Conservation (phyloP, 1,140 invertebrate genomes). For the Schmidtea mediterranea region DNA sequence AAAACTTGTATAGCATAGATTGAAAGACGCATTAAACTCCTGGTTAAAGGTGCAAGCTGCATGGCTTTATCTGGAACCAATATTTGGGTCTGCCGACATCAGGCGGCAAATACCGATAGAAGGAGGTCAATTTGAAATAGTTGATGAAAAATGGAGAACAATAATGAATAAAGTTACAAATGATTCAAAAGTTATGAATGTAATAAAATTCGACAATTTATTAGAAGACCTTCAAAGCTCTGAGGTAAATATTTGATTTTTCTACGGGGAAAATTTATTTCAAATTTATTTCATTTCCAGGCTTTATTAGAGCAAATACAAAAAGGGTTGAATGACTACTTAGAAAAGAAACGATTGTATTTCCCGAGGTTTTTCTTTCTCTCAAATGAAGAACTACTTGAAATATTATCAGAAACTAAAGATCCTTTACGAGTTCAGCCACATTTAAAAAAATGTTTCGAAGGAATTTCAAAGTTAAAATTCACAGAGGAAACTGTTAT, state of each 20-base stretch:
- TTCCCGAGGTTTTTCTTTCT: conserved; percentile 27
- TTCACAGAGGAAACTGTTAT: conserved; percentile 44
- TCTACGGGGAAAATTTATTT: conserved; percentile 5
- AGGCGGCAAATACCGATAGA: conserved; percentile 26
- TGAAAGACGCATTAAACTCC: conserved; percentile 28
- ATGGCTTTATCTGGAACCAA: conserved; percentile 28
- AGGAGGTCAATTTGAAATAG: conserved; percentile 26
- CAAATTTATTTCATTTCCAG: conserved; percentile 20
- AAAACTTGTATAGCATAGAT: conserved; percentile 22
- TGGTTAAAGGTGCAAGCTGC: conserved; percentile 31
- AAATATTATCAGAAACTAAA: conserved; percentile 27
- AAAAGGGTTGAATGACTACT: conserved; percentile 24
- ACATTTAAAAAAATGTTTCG: conserved; percentile 28
- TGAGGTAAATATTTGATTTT: conserved; percentile 13
- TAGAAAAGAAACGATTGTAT: conserved; percentile 26
- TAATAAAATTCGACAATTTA: conserved; percentile 22
- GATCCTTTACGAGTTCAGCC: conserved; percentile 30
- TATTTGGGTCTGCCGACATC: conserved; percentile 27
- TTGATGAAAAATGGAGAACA: conserved; percentile 20
- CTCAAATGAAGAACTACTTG: conserved; percentile 36
- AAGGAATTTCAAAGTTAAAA: conserved; percentile 35
- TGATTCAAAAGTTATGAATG: conserved; percentile 20
- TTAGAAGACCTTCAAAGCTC: conserved; percentile 23
- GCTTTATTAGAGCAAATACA: conserved; percentile 30
- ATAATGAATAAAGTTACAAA: conserved; percentile 21